These are phyloP conservation scores for Elephas maximus DNA, from an alignment of 2,113 vertebrate genomes.

Conservation along the genomic window DNA sequence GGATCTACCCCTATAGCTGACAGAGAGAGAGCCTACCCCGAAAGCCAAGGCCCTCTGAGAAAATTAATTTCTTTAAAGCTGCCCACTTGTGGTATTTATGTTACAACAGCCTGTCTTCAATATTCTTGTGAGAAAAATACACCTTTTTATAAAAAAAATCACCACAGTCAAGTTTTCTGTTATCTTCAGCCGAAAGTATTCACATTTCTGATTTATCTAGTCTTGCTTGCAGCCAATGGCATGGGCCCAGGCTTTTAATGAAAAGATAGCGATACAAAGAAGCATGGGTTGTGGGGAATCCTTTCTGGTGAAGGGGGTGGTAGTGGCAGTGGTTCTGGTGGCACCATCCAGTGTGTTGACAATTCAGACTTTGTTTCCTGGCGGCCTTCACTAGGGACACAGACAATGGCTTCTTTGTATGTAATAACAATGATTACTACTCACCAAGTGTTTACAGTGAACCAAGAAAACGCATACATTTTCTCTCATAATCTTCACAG, in stretches of 20 bases:
- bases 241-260: slow-evolving; percentile 9
- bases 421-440: slow-evolving; percentile 45
- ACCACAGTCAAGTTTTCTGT: slow-evolving; percentile 5
- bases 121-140: slow-evolving; percentile 7
- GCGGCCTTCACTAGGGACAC: slow-evolving; percentile 34
- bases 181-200: neutral
- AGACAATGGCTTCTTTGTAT: slow-evolving; percentile 52
- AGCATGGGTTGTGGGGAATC: neutral
- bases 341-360: neutral
- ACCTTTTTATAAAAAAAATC: neutral
- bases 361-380: slow-evolving; percentile 53
- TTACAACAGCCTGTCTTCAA: no score
- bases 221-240: neutral
- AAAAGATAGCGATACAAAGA: slow-evolving; percentile 33
- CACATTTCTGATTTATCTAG: slow-evolving; percentile 29
- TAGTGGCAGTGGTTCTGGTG: neutral
- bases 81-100: neutral
- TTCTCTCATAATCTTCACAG: slow-evolving; percentile 41
- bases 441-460: slow-evolving; percentile 29
- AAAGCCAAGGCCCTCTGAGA: no score
- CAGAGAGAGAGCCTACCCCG: no score
- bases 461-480: slow-evolving; percentile 39
- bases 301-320: neutral
- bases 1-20: no score
- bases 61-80: neutral